Base-by-base conservation (phyloP, 1,140 invertebrate species). In the Wasmannia auropunctata region DNA sequence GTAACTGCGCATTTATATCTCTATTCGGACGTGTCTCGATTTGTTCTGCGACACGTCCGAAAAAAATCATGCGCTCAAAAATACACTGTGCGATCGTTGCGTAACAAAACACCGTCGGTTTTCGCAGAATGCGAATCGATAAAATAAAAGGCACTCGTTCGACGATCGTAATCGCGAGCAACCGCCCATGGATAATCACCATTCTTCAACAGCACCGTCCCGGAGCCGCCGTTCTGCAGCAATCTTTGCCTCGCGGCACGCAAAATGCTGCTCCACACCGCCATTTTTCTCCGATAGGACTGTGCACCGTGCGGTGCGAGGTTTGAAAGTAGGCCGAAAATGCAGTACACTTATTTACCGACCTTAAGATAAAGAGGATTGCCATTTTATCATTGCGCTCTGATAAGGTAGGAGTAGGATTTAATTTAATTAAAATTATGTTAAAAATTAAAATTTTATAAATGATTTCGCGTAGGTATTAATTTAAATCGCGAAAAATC, bases 211-310 rank as follows among this genome's bases (percentile, higher is more conserved):
- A 86, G 11, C 37, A 22, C 14, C 25, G 49, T 16, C 25, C 60
- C 31, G 60, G 88, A 16, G 46, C 60, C 60, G 74, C 49, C 79
- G 16, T 56, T 69, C 65, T 67, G 75, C 6, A 80, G 56, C 43
- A 93, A 85, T 75, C 90, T 92, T 79, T 88, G 88, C n/a, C 83
- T 86, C 34, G 79, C 25, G 5, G 67, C 62, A 51, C 91, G 84
- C 16, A 88, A 58, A 46, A 93, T 70, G 0, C 58, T 89, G 67
- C 93, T 93, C 87, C 86, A 91, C 22, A 72, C 88, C 51, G 87
- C 92, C 93, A 94, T 94, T 54, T 92, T 93, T 54, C 16, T 77
- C 58, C 19, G 51, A 67, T 43, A 49, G 58, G 16, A n/a, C 0
- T 28, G 63, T 80, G 28, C 5, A 46, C 2, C 58, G 1, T 34